phyloP scores from a whole-genome alignment of 2,888 invertebrate genomes.

The Elysia crispata region DNA sequence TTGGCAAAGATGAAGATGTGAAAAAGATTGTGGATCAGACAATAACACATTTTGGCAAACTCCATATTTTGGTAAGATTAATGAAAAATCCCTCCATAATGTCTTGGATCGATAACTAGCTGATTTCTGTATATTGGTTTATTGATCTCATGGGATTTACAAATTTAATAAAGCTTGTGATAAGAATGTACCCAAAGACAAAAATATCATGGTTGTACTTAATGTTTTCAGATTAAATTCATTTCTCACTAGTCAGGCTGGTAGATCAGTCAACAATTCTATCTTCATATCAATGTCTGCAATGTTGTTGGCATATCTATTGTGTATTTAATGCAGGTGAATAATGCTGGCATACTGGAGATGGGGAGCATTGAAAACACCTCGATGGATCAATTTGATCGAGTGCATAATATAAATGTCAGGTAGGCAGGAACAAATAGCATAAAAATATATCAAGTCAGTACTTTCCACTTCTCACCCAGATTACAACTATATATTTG shows the following conservation, averaged over 20 bases:
- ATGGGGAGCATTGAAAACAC: conserved; percentile 91
- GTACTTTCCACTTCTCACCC: too few species aligned
- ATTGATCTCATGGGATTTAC: too few species aligned
- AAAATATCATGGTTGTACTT: neutral
- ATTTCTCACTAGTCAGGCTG: neutral
- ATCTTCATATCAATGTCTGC: too few species aligned
- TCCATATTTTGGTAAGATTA: conserved; percentile 72
- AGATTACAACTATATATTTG: too few species aligned
- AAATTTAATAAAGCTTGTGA: too few species aligned
- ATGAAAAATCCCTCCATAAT: too few species aligned
- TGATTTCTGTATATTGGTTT: too few species aligned
- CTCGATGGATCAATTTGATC: conserved; percentile 90
- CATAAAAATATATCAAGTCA: too few species aligned
- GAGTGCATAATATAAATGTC: conserved; percentile 92
- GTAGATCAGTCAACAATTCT: neutral
- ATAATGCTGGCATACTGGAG: conserved; percentile 92
- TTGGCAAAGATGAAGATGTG: conserved; percentile 71
- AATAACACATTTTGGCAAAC: conserved; percentile 67
- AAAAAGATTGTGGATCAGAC: conserved; percentile 66
- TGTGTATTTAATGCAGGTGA: conserved; percentile 73
- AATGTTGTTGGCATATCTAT: too few species aligned
- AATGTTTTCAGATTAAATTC: neutral
- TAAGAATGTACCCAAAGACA: neutral
- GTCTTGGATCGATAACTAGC: too few species aligned
- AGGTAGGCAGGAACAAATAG: conserved; percentile 77